These are phyloP conservation scores for Drosophila parvula DNA, from an alignment of 1,140 invertebrate species.

Conservation along the genomic window DNA sequence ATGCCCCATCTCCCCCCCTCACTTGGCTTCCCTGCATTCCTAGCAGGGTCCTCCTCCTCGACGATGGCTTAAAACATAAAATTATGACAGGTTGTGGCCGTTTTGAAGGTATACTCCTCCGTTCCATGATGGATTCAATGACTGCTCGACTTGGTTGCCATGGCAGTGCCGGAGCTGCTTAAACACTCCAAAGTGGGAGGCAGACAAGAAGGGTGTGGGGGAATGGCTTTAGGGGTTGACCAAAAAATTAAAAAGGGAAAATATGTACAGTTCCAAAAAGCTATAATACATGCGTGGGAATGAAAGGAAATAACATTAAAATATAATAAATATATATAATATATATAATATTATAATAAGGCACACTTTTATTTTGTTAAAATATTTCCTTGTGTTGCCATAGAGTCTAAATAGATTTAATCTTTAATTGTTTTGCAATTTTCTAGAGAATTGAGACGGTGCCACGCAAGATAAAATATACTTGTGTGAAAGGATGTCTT, in stretches of 20 bases:
- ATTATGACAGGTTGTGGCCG: slow-evolving; percentile 74
- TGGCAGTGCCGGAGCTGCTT: slow-evolving; percentile 19
- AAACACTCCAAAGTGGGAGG: slow-evolving; percentile 3
- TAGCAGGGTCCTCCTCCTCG: not conserved
- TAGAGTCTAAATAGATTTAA: no score
- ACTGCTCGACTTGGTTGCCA: slow-evolving; percentile 11
- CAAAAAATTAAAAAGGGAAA: not conserved
- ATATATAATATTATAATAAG: no score
- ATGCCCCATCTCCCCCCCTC: slow-evolving; percentile 24
- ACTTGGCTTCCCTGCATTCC: slow-evolving; percentile 9
- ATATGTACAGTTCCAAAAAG: not conserved
- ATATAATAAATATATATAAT: no score
- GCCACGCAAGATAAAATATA: no score
- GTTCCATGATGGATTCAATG: slow-evolving; percentile 24
- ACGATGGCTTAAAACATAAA: slow-evolving; percentile 67
- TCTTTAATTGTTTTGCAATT: no score
- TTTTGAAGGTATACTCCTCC: slow-evolving; percentile 35
- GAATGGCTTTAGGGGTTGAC: no score
- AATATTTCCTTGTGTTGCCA: no score
- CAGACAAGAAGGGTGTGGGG: not conserved
- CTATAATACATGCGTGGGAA: not conserved
- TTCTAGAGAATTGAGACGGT: no score
- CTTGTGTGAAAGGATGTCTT: no score
- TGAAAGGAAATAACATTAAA: not conserved
- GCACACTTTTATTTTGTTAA: no score